Evolutionary conservation across 2,113 vertebrate genomes (phyloP), one percentile per base, ranked within the genome.

Genomic region (Eurystomus gularis): DNA sequence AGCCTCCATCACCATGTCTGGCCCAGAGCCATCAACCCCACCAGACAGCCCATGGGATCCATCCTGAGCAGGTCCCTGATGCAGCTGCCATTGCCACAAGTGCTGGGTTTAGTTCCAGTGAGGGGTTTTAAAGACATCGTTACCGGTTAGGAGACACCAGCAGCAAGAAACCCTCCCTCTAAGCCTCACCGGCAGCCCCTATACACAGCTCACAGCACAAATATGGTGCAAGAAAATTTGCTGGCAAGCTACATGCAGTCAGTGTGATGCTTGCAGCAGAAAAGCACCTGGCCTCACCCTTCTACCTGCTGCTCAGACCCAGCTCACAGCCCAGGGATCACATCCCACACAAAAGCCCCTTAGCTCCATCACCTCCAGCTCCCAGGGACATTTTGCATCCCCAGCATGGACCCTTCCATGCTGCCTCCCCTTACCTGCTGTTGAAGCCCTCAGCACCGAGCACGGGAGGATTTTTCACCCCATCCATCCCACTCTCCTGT

Each of bases 291-390:
- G 28, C 17, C 42, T 10, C 2, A 4, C 2, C 1, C 28, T 62
- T 71, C 17, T 6, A 9, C 23, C 25, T 31, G 26, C 52, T 54
- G 62, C 79, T n/a, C 37, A 51, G 77, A 42, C 26, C 20, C 69
- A 70, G 48, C 20, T 71, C 42, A 10, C 2, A 58, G 33, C 37
- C 58, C 28, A 39, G 44, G 46, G 66, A 26, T n/a, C 37, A 15
- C 28, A 25, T 9, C 86, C 37, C 0, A 1, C 31, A 4, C 1
- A 1, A 44, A 68, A n/a, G 16, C 3, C 7, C n/a, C 31, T 52
- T n/a, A 18, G 14, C 11, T 66, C 64, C 58, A n/a, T 29, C 84
- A 71, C 44, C 49, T 62, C 33, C 70, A 77, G 54, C 29, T 77
- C 54, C 68, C 2, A 0, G 7, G 8, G 37, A 37, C 48, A 15